Evolutionary conservation across 2,797 vertebrate genomes (phyloP).

Genomic region (Tapera naevia): DNA sequence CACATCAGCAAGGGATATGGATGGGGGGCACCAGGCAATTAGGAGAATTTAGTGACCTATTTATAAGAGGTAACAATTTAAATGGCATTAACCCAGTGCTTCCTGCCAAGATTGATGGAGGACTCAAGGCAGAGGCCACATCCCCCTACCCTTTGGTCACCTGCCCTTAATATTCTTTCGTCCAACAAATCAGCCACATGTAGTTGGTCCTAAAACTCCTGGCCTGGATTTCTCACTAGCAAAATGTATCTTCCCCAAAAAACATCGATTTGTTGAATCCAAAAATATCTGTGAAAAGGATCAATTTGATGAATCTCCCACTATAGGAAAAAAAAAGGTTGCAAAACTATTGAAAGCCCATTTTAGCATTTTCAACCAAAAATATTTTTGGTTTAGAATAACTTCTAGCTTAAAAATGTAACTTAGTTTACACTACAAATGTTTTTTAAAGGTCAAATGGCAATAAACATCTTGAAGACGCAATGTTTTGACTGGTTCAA

Average conservation of each 20-base stretch:
- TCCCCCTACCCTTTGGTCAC: accelerated
- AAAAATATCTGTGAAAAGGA: background rate
- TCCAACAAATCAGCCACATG: accelerated
- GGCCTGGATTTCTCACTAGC: background rate
- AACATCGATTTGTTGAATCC: background rate
- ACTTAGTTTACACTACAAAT: background rate
- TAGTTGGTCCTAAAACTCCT: background rate
- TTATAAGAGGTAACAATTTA: background rate
- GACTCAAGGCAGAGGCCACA: background rate
- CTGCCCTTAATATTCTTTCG: background rate
- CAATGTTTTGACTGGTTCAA: background rate
- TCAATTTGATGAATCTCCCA: background rate
- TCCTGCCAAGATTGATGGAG: background rate
- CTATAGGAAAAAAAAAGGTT: background rate
- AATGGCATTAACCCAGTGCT: background rate
- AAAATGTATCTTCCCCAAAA: background rate
- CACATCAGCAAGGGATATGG: background rate
- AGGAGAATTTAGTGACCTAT: background rate
- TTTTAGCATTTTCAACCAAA: conserved; percentile 5
- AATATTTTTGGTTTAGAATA: background rate
- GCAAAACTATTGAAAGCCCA: background rate
- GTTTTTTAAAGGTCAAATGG: conserved; percentile 41
- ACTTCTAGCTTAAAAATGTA: background rate
- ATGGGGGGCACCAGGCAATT: background rate
- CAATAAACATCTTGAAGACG: conserved; percentile 38